Evolutionary conservation across 1,140 invertebrate genomes (phyloP).

Genomic region (Drosophila sp.): DNA sequence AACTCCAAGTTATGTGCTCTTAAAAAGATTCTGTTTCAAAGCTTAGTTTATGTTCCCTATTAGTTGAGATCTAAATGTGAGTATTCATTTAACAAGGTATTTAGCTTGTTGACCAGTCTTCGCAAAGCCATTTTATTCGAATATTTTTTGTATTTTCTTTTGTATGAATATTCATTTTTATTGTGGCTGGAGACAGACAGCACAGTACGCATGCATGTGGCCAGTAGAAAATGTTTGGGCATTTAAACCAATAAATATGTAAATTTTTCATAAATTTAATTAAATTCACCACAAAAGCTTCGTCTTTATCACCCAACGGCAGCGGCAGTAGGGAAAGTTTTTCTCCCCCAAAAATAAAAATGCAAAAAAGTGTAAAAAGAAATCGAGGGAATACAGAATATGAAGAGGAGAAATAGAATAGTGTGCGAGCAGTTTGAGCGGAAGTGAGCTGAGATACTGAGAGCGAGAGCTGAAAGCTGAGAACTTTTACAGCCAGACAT

Average conservation of each 20-base stretch:
- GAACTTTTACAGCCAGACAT: slow-evolving; percentile 29
- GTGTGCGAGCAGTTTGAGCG: slow-evolving; percentile 23
- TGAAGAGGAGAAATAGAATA: slow-evolving; percentile 21
- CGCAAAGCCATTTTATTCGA: not conserved
- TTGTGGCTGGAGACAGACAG: slow-evolving; percentile 31
- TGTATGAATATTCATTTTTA: slow-evolving; percentile 55
- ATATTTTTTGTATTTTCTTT: slow-evolving; percentile 15
- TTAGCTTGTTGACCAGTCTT: not conserved
- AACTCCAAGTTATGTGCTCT: too few species aligned
- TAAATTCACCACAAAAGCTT: slow-evolving; percentile 77
- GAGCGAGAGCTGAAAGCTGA: slow-evolving; percentile 19
- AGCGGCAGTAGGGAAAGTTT: slow-evolving; percentile 63
- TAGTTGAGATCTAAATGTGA: too few species aligned
- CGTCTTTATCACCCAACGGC: slow-evolving; percentile 49
- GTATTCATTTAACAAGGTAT: not conserved
- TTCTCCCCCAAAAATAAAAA: slow-evolving; percentile 30
- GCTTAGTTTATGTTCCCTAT: too few species aligned
- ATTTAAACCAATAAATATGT: slow-evolving; percentile 83
- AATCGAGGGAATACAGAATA: slow-evolving; percentile 20
- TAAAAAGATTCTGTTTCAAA: too few species aligned
- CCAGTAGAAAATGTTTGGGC: slow-evolving; percentile 60
- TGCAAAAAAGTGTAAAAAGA: slow-evolving; percentile 44
- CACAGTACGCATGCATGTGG: slow-evolving; percentile 43
- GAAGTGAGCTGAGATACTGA: slow-evolving; percentile 22
- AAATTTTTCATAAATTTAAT: slow-evolving; percentile 83